phyloP scores from a whole-genome alignment of 2,888 invertebrate species.

The Agapostemon virescens region DNA sequence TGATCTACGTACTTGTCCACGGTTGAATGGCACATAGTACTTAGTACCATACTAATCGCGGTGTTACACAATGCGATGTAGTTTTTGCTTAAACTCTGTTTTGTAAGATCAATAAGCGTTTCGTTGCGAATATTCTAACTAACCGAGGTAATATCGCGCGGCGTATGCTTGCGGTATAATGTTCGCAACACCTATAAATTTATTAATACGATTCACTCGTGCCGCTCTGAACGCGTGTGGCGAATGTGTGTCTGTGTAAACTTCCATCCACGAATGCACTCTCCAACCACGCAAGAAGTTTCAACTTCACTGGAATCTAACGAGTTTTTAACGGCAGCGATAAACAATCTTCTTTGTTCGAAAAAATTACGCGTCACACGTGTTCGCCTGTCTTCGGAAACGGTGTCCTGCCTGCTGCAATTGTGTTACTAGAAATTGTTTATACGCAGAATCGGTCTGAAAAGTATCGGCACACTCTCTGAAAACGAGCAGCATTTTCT shows the following conservation, averaged over 20 bases:
- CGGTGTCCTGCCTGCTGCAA: too few relatives aligned
- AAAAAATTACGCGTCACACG: too few relatives aligned
- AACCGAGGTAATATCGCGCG: background rate
- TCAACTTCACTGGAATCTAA: background rate
- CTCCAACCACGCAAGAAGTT: background rate
- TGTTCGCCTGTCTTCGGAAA: too few relatives aligned
- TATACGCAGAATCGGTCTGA: too few relatives aligned
- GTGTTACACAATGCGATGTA: slow-evolving; percentile 1
- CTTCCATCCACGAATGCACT: background rate
- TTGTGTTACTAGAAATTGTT: too few relatives aligned
- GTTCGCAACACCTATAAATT: background rate
- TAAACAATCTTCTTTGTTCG: background rate
- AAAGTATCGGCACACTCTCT: too few relatives aligned
- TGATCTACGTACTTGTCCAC: background rate
- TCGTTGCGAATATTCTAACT: background rate
- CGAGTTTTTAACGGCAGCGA: background rate
- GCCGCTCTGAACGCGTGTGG: too few relatives aligned
- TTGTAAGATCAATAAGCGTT: slow-evolving; percentile 2
- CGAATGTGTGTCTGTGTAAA: too few relatives aligned
- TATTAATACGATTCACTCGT: background rate
- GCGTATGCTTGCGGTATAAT: background rate
- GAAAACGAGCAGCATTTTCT: too few relatives aligned
- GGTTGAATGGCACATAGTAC: background rate
- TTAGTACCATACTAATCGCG: background rate
- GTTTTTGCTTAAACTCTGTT: background rate